phyloP scores from a whole-genome alignment of 2,888 invertebrate genomes.

The Heliconius cydno region DNA sequence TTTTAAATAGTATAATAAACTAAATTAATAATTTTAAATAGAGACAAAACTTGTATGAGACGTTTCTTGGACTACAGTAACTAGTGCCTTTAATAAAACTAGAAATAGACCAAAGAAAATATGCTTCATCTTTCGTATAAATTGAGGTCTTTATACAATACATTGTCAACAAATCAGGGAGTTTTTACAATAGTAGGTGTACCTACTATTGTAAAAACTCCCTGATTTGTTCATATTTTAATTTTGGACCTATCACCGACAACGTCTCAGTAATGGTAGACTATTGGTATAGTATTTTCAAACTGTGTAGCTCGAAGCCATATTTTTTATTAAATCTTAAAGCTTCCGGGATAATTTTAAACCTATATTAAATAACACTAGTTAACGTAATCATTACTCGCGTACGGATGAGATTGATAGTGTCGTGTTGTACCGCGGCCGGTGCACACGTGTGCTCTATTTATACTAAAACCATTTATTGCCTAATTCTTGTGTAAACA shows the following conservation, averaged over 20 bases:
- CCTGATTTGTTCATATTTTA: not conserved
- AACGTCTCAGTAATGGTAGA: not conserved
- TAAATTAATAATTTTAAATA: too few species aligned
- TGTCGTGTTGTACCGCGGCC: conserved; percentile 16
- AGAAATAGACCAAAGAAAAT: not conserved
- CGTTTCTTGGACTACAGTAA: not conserved
- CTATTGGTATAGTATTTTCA: not conserved
- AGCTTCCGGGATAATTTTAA: not conserved
- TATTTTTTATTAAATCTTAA: not conserved
- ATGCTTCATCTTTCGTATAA: too few species aligned
- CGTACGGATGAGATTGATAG: conserved; percentile 8
- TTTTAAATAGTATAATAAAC: too few species aligned
- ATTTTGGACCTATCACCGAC: not conserved
- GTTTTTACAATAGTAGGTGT: too few species aligned
- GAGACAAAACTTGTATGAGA: not conserved
- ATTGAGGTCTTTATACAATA: too few species aligned
- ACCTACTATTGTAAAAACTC: not conserved
- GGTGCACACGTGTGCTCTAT: conserved; percentile 33
- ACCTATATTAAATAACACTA: not conserved
- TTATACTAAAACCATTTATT: conserved; percentile 23
- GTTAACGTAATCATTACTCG: not conserved
- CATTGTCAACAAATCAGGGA: too few species aligned
- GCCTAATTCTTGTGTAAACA: conserved; percentile 15
- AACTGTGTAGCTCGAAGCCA: not conserved
- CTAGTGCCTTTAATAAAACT: not conserved